Base-by-base conservation (phyloP, 2,888 invertebrate genomes). In the Stictocephala bisonia region DNA sequence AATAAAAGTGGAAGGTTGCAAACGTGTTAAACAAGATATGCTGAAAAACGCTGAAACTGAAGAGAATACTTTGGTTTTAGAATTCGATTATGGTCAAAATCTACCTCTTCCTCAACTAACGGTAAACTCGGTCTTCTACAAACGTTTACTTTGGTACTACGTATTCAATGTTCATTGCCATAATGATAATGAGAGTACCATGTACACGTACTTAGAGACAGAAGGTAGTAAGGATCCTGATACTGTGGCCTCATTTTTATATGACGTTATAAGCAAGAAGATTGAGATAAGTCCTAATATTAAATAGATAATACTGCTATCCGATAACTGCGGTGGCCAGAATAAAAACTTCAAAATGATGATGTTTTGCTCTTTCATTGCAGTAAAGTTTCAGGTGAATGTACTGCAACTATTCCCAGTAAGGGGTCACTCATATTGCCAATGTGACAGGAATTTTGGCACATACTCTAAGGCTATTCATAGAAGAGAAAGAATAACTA, bases 141-240 rank as follows among this genome's bases (percentile, higher is more conserved):
- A 74, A 60, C 40, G 77, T 18, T 74, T 73, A 20, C 60, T 78
- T 41, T 76, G 75, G 73, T 68, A 74, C 53, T 75, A 76, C 66
- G 58, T 75, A n/a, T 78, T 78, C 71, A 78, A 78, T 71, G 68
- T 78, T 31, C 77, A 77, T 53, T 58, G 60, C 35, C 31, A 58
- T 7, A 53, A 53, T 53, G 53, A 53, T 13, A 9, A 53, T 53
- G 53, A 53, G 53, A 71, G 71, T 35, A 44, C 44, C 26, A 67
- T 75, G 40, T 77, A 69, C 53, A 66, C 58, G 26, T 78, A 67
- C 44, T 41, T 67, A 44, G 41, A 67, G 40, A 67, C 67, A 22
- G 67, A 40, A 44, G 26, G 41, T 24, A 35, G 40, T 15, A 67
- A 67, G 40, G 67, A 41, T 20, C 67, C 67, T 67, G 67, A 41